Evolutionary conservation across 2,888 invertebrate genomes (phyloP).

Genomic region (Dysmachus trigonus): DNA sequence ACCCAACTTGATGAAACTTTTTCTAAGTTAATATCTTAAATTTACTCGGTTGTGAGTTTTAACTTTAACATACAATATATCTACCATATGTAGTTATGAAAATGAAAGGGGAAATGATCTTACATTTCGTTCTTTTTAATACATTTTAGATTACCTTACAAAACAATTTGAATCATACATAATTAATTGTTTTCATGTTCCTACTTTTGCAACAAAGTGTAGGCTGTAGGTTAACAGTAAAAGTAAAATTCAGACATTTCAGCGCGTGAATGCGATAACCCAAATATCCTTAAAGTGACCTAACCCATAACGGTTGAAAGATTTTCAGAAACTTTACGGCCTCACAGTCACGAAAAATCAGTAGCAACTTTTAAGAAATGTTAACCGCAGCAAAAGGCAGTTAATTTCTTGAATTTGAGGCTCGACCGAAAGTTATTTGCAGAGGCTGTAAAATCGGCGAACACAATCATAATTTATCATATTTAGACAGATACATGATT

Average conservation of each 20-base stretch:
- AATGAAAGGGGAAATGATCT: no score
- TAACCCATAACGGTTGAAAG: neutral
- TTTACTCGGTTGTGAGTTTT: no score
- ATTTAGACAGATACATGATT: constrained; percentile 45
- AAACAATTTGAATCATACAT: no score
- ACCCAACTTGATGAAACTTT: no score
- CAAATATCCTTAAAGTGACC: neutral
- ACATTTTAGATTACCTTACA: no score
- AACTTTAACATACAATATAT: no score
- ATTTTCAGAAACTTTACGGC: neutral
- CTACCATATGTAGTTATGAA: no score
- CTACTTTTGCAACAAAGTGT: neutral
- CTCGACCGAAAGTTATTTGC: neutral
- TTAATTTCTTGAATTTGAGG: constrained; percentile 10
- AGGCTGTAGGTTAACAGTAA: neutral
- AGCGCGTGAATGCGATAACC: neutral
- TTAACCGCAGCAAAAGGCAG: constrained; percentile 20
- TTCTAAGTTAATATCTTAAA: no score
- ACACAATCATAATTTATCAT: constrained; percentile 45
- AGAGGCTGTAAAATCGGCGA: constrained; percentile 31
- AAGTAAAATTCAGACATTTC: neutral
- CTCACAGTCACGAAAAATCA: neutral
- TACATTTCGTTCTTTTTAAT: no score
- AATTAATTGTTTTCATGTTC: neutral
- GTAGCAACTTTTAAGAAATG: constrained; percentile 5